These are phyloP conservation scores for Holcopasites calliopsidis DNA, from an alignment of 1,140 invertebrate species.

Conservation along the genomic window DNA sequence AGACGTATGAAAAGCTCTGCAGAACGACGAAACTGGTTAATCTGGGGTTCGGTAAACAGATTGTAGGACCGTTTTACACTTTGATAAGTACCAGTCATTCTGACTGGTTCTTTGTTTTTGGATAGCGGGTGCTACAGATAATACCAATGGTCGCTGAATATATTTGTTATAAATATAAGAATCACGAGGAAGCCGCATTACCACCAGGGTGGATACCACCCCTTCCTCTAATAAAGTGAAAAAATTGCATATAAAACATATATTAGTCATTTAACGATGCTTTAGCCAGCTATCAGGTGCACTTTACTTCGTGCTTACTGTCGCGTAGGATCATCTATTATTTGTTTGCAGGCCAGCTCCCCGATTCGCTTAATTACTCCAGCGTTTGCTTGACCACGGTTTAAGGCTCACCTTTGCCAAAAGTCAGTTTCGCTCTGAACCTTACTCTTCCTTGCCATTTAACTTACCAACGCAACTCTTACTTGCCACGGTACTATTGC, in stretches of 20 bases:
- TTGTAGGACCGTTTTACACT: no score
- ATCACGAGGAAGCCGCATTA: neutral
- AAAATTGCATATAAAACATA: no score
- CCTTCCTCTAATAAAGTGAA: no score
- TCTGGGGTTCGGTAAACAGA: no score
- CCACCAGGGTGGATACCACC: no score
- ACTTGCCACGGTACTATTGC: neutral
- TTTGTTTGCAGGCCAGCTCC: constrained; percentile 51
- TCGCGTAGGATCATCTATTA: constrained; percentile 53
- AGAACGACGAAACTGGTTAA: no score
- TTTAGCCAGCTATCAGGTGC: neutral
- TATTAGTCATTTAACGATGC: constrained; percentile 40
- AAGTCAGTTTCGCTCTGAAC: neutral
- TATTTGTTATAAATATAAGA: no score
- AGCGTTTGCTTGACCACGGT: constrained; percentile 65
- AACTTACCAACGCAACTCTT: neutral
- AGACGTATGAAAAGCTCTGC: no score
- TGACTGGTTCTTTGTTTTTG: no score
- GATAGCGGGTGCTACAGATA: no score
- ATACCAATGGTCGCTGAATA: no score
- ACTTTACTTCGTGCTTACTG: neutral
- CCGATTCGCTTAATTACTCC: constrained; percentile 52
- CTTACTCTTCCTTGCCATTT: neutral
- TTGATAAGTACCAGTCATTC: no score
- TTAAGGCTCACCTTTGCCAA: constrained; percentile 45